A percentile compares a stretch with the other conserved stretches of the same genome.
These are phyloP conservation scores for Nipponia nippon DNA, from an alignment of 2,113 vertebrate genomes.

Conservation along the genomic window DNA sequence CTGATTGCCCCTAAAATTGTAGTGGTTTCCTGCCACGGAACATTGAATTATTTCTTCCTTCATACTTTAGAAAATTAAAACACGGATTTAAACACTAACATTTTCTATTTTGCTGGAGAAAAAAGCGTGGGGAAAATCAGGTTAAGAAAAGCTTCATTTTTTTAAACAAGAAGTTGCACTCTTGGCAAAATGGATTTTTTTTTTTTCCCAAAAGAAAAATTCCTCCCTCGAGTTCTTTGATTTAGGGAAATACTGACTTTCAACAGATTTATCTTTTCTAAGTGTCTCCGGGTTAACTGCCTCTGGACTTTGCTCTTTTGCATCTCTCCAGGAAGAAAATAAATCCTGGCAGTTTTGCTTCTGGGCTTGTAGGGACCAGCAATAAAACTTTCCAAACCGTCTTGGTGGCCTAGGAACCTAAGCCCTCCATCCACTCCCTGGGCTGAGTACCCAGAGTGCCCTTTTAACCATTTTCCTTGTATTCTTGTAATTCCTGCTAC, in stretches of 20 bases:
- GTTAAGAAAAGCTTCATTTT: neutral
- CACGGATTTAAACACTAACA: neutral
- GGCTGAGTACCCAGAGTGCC: neutral
- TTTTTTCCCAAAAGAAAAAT: neutral
- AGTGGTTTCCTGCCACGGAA: neutral
- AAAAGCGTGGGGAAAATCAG: neutral
- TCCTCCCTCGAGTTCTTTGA: neutral
- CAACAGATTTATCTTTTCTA: neutral
- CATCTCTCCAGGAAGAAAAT: constrained; percentile 28
- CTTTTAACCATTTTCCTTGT: neutral
- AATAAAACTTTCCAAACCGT: constrained; percentile 6
- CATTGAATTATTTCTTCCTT: constrained; percentile 14
- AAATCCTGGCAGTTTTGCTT: constrained; percentile 24
- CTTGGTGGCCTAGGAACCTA: constrained; percentile 8
- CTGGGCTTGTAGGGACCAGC: neutral
- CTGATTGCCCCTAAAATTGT: neutral
- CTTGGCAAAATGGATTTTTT: neutral
- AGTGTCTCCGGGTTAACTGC: neutral
- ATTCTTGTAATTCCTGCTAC: neutral
- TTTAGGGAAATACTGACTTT: neutral
- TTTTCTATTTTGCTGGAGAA: neutral
- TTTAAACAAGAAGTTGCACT: neutral
- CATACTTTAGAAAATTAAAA: constrained; percentile 27
- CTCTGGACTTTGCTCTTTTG: neutral
- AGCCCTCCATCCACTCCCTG: neutral